phyloP scores from a whole-genome alignment of 1,140 invertebrate genomes.

The Phenacoccus solenopsis region DNA sequence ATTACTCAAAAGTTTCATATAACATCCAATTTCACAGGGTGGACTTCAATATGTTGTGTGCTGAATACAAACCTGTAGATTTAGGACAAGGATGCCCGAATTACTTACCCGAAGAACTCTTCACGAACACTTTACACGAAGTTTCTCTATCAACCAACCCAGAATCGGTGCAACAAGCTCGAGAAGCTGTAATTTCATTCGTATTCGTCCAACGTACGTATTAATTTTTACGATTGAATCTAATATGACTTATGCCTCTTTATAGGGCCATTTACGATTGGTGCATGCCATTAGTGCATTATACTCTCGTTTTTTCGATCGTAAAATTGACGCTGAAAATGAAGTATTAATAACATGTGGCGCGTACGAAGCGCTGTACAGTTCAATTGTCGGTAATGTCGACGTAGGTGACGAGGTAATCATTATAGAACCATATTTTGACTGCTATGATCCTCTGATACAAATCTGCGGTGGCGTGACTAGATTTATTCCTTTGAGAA shows the following conservation, averaged over 20 bases:
- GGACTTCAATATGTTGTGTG: conserved; percentile 80
- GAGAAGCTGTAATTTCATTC: conserved; percentile 58
- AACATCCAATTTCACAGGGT: conserved; percentile 52
- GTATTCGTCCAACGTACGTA: too few species aligned
- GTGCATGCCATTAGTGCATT: conserved; percentile 71
- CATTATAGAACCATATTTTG: conserved; percentile 96
- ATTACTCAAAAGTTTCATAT: not conserved
- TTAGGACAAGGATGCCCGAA: conserved; percentile 97
- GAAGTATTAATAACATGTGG: conserved; percentile 82
- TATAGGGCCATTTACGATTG: conserved; percentile 62
- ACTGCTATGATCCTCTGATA: conserved; percentile 95
- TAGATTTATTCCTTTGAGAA: conserved; percentile 73
- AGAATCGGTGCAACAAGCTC: conserved; percentile 80
- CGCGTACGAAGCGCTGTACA: conserved; percentile 82
- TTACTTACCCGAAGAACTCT: conserved; percentile 49
- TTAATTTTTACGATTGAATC: too few species aligned
- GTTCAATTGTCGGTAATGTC: conserved; percentile 68
- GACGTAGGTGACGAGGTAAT: conserved; percentile 82
- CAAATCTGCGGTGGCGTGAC: conserved; percentile 70
- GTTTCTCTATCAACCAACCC: conserved; percentile 54
- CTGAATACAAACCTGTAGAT: conserved; percentile 83
- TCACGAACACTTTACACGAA: conserved; percentile 61
- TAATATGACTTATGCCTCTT: not conserved
- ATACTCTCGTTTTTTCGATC: conserved; percentile 64
- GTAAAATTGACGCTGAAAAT: conserved; percentile 59